phyloP scores from a whole-genome alignment of 1,140 invertebrate species.

The Drosophila murphyi region DNA sequence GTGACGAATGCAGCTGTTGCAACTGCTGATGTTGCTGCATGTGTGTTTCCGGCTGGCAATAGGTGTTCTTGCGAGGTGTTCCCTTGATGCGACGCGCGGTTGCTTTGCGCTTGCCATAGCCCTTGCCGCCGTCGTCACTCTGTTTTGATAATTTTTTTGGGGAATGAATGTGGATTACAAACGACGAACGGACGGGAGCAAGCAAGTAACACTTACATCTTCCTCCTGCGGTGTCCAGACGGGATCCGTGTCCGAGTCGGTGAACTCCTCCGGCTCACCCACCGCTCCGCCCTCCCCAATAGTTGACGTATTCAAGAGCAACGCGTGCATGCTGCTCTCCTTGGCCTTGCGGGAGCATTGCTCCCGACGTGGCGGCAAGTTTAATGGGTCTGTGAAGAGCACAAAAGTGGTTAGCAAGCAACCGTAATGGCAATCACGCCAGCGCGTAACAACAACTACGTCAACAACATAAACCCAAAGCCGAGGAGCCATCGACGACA shows the following conservation, averaged over 20 bases:
- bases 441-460: slow-evolving; percentile 52
- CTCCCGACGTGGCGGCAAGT: slow-evolving; percentile 87
- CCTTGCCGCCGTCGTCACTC: slow-evolving; percentile 77
- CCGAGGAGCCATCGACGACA: slow-evolving; percentile 30
- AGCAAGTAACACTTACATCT: slow-evolving; percentile 75
- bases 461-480: slow-evolving; percentile 44
- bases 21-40: slow-evolving; percentile 57
- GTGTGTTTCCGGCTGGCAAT: slow-evolving; percentile 48
- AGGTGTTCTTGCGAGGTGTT: slow-evolving; percentile 76
- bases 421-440: slow-evolving; percentile 34
- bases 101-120: slow-evolving; percentile 72
- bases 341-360: slow-evolving; percentile 88
- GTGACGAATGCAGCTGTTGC: slow-evolving; percentile 47
- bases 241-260: slow-evolving; percentile 89
- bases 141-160: slow-evolving; percentile 33
- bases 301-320: slow-evolving; percentile 66
- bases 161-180: slow-evolving; percentile 17
- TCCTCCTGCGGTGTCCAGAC: slow-evolving; percentile 89
- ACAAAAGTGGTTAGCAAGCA: slow-evolving; percentile 75
- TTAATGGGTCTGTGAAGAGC: slow-evolving; percentile 85
- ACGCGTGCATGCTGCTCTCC: slow-evolving; percentile 84
- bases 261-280: slow-evolving; percentile 85
- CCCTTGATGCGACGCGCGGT: slow-evolving; percentile 72
- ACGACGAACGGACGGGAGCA: slow-evolving; percentile 16
- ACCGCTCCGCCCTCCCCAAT: slow-evolving; percentile 62